A percentile compares a stretch with the other conserved stretches of the same genome.
These are phyloP conservation scores for Eupsilia transversa DNA, from an alignment of 2,888 invertebrate genomes.

Conservation along the genomic window DNA sequence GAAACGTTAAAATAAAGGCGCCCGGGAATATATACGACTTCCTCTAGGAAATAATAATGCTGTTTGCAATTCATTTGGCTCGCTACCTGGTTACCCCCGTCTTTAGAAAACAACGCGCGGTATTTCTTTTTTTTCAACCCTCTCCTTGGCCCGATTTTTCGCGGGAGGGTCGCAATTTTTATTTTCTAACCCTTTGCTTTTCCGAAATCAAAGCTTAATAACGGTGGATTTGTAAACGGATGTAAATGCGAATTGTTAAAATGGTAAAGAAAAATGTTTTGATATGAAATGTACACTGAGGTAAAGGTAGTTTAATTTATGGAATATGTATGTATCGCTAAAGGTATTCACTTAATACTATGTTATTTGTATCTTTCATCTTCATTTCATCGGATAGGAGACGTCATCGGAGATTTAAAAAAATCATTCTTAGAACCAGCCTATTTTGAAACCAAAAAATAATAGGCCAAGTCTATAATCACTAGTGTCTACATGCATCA, in stretches of 20 bases:
- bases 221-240: slow-evolving; percentile 71
- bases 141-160: slow-evolving; percentile 83
- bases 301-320: slow-evolving; percentile 10
- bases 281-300: slow-evolving; percentile 6
- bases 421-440: not conserved
- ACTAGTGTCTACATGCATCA: not conserved
- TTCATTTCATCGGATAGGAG: too few species aligned
- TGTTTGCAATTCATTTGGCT: slow-evolving; percentile 91
- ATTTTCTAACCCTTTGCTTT: slow-evolving; percentile 87
- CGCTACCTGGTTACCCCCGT: slow-evolving; percentile 89
- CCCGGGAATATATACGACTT: slow-evolving; percentile 90
- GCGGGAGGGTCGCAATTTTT: slow-evolving; percentile 84
- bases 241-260: slow-evolving; percentile 69
- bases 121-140: slow-evolving; percentile 80
- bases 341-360: not conserved
- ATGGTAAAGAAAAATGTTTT: slow-evolving; percentile 16
- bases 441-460: not conserved
- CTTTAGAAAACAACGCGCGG: slow-evolving; percentile 87
- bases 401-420: too few species aligned
- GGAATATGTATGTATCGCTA: too few species aligned
- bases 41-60: slow-evolving; percentile 91
- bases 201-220: slow-evolving; percentile 86
- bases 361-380: not conserved
- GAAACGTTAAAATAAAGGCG: slow-evolving; percentile 89
- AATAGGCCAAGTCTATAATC: not conserved